phyloP scores from a whole-genome alignment of 2,797 vertebrate species.

The Australoheros facetus region DNA sequence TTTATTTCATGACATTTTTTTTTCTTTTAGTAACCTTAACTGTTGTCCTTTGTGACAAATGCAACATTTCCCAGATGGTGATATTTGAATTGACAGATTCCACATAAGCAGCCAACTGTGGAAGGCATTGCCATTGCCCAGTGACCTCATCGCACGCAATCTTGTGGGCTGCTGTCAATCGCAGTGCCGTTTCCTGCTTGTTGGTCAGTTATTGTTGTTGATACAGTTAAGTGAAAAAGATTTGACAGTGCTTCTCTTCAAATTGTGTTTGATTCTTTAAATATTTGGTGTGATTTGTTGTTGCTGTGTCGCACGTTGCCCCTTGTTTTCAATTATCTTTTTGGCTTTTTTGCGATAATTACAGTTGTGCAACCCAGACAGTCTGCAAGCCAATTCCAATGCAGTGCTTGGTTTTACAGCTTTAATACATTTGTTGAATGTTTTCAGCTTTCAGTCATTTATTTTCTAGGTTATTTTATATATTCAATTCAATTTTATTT shows the following conservation, averaged over 20 bases:
- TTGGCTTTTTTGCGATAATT: background rate
- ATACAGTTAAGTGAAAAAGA: background rate
- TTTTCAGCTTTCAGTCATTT: background rate
- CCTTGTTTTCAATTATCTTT: background rate
- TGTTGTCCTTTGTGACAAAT: background rate
- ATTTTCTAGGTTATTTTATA: background rate
- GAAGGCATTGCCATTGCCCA: background rate
- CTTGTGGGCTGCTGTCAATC: slow-evolving; percentile 9
- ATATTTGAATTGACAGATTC: background rate
- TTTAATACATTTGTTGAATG: background rate
- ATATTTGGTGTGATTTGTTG: background rate
- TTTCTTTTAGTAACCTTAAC: background rate
- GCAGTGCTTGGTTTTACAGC: background rate
- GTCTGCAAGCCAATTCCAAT: too few relatives aligned
- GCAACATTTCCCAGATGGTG: background rate
- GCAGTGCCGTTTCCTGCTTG: background rate
- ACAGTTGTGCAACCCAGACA: background rate
- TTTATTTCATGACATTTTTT: background rate
- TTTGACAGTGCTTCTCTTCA: background rate
- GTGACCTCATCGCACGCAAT: background rate
- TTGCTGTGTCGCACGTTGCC: background rate
- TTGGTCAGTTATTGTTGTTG: background rate
- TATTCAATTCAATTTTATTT: background rate
- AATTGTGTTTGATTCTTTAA: background rate
- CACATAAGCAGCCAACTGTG: background rate